These are phyloP conservation scores for Temnothorax longispinosus DNA, from an alignment of 1,140 invertebrate species.

Conservation along the genomic window DNA sequence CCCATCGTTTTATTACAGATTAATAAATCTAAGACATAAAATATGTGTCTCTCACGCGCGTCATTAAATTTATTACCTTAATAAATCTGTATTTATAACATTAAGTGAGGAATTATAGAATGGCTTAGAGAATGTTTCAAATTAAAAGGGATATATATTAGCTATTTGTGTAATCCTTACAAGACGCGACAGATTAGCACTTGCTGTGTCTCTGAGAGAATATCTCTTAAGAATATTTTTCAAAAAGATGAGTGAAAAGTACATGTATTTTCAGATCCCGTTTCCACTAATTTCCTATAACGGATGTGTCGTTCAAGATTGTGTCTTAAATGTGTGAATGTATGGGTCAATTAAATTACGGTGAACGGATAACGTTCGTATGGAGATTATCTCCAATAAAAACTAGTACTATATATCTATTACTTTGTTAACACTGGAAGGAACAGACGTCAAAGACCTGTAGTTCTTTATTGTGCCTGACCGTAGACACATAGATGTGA, in stretches of 20 bases:
- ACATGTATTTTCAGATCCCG: conserved; percentile 28
- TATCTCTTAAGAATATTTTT: not conserved
- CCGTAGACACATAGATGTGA: conserved; percentile 47
- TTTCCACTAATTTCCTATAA: conserved; percentile 54
- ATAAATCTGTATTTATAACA: not conserved
- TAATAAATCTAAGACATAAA: not conserved
- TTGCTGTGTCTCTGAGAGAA: not conserved
- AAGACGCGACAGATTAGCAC: conserved; percentile 19
- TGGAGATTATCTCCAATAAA: conserved; percentile 25
- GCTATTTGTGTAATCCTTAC: conserved; percentile 19
- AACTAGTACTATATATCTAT: conserved; percentile 12
- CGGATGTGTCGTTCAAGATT: conserved; percentile 47
- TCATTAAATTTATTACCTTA: not conserved
- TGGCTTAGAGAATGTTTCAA: conserved; percentile 10
- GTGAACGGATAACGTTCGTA: not conserved
- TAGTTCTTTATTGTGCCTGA: conserved; percentile 56
- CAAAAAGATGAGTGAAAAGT: conserved; percentile 66
- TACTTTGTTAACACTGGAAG: conserved; percentile 23
- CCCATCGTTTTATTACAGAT: not conserved
- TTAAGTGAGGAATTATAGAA: not conserved
- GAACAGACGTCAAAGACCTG: conserved; percentile 9
- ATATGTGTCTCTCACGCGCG: not conserved
- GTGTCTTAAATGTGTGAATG: conserved; percentile 66
- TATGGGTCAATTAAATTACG: conserved; percentile 42
- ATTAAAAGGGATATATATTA: conserved; percentile 13